Conservation (phyloP, 2,888 invertebrate genomes). For the Caradrina kadenii region DNA sequence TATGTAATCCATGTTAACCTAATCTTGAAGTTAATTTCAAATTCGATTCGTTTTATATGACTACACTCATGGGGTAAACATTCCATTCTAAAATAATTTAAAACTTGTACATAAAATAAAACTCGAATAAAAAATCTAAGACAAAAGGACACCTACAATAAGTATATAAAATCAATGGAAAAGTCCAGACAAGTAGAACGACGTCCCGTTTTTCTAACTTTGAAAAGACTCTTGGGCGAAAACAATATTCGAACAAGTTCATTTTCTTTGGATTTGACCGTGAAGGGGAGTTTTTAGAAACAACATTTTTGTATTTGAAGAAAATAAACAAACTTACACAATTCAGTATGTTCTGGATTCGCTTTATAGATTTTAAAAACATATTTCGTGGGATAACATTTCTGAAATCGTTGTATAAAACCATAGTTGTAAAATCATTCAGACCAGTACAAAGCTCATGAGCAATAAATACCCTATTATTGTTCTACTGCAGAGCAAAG, state of each 20-base stretch:
- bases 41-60: no score
- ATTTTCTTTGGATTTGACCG: slow-evolving; percentile 52
- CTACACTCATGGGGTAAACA: no score
- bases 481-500: no score
- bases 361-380: slow-evolving; percentile 2
- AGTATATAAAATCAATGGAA: slow-evolving; percentile 61
- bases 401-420: not conserved
- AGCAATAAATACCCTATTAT: no score
- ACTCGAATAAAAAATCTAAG: slow-evolving; percentile 47
- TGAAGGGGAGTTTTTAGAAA: slow-evolving; percentile 32
- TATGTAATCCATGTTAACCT: no score
- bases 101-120: slow-evolving; percentile 42
- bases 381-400: not conserved
- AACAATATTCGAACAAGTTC: slow-evolving; percentile 50
- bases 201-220: slow-evolving; percentile 58
- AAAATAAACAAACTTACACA: slow-evolving; percentile 19
- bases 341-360: not conserved
- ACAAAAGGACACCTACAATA: slow-evolving; percentile 49
- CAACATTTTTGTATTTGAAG: slow-evolving; percentile 39
- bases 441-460: not conserved
- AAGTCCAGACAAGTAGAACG: slow-evolving; percentile 52
- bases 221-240: slow-evolving; percentile 44
- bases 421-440: not conserved
- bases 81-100: not conserved
- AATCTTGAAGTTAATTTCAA: no score